Evolutionary conservation across 2,113 vertebrate genomes (phyloP).

Genomic region (Piprites chloris): DNA sequence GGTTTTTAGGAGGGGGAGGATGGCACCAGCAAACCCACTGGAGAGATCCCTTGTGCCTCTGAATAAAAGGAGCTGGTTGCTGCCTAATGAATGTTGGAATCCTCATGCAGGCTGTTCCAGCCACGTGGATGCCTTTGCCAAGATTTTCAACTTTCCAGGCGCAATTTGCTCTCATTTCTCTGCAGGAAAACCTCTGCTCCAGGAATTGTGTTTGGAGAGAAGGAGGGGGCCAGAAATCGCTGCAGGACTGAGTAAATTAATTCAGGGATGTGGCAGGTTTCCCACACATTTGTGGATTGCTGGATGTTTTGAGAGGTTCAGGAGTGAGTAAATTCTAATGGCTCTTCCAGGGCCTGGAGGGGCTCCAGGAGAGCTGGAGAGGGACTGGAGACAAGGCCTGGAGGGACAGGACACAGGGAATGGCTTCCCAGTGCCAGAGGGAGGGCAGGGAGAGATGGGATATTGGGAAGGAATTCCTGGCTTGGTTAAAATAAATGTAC

Average conservation of each 20-base stretch:
- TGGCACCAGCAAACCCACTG: background rate
- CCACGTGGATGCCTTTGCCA: background rate
- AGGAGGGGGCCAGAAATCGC: background rate
- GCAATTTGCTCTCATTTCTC: background rate
- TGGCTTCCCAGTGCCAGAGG: no score
- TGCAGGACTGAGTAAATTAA: background rate
- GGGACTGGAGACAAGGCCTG: no score
- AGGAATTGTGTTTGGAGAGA: background rate
- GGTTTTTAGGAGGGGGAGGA: background rate
- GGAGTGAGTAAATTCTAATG: background rate
- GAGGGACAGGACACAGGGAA: no score
- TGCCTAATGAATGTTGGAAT: background rate
- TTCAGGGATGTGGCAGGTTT: background rate
- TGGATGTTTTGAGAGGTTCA: background rate
- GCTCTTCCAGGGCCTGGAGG: background rate
- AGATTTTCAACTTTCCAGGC: background rate
- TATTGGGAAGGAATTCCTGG: background rate
- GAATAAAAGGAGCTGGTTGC: background rate
- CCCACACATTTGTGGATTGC: background rate
- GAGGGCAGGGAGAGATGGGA: no score
- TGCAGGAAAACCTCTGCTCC: background rate
- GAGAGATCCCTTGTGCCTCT: background rate
- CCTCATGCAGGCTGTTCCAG: background rate
- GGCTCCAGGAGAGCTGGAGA: no score
- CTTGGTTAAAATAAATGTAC: conserved; percentile 39